These are phyloP conservation scores for Crenichthys baileyi DNA, from an alignment of 2,797 vertebrate genomes.

Conservation along the genomic window DNA sequence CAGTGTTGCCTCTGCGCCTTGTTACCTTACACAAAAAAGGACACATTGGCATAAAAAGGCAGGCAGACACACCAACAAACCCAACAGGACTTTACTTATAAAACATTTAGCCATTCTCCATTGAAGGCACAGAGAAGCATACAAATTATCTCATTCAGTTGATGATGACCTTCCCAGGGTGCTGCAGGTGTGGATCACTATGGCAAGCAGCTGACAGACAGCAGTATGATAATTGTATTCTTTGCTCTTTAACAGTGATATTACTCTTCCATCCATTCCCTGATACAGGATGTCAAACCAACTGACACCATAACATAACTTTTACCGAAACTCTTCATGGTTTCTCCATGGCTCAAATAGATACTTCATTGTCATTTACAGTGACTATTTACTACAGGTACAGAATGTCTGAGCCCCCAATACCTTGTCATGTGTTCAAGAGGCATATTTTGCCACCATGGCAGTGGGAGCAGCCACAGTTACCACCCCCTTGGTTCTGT, in stretches of 20 bases:
- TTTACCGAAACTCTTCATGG: neutral
- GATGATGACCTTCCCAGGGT: constrained; percentile 54
- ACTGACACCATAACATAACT: neutral
- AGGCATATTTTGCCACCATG: constrained; percentile 23
- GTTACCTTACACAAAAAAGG: constrained; percentile 39
- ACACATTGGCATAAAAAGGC: constrained; percentile 24
- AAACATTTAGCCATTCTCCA: constrained; percentile 46
- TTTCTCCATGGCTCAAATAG: neutral
- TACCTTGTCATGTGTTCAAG: constrained; percentile 30
- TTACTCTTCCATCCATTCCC: neutral
- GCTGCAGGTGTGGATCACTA: constrained; percentile 61
- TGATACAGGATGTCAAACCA: too few relatives aligned
- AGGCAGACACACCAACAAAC: constrained; percentile 38
- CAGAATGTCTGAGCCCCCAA: neutral
- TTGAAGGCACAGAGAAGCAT: constrained; percentile 39
- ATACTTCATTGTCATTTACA: constrained; percentile 3
- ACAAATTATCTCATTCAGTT: constrained; percentile 56
- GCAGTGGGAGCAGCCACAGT: constrained; percentile 19
- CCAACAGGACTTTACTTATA: constrained; percentile 39
- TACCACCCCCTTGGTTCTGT: too few relatives aligned
- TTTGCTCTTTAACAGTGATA: neutral
- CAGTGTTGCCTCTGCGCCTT: constrained; percentile 31
- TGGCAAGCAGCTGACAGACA: constrained; percentile 61
- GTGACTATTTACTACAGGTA: constrained; percentile 7
- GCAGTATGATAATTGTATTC: constrained; percentile 1